Base-by-base conservation (phyloP, 2,113 vertebrate genomes). In the Rhinopomastus cyanomelas region DNA sequence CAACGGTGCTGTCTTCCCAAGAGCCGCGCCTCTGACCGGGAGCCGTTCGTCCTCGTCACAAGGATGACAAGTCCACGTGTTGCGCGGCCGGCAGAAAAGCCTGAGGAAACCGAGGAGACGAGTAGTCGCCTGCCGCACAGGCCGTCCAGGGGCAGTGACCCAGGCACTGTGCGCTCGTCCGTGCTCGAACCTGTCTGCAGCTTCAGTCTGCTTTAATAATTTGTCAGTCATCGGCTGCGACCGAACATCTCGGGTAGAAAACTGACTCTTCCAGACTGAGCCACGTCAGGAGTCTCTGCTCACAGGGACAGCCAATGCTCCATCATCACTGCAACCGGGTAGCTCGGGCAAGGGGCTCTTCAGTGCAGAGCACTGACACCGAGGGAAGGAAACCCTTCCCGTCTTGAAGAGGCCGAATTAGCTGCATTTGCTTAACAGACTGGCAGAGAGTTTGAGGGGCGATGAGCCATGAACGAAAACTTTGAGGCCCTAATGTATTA, bases 381-480 rank as follows among this genome's bases (percentile, higher is more conserved):
- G n/a, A n/a, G n/a, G n/a, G n/a, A n/a, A n/a, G n/a, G n/a, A n/a
- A n/a, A n/a, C n/a, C n/a, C n/a, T n/a, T n/a, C n/a, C n/a, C n/a
- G n/a, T n/a, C n/a, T n/a, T n/a, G n/a, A n/a, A n/a, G n/a, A n/a
- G n/a, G n/a, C n/a, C n/a, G n/a, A n/a, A n/a, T n/a, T n/a, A n/a
- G n/a, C 76, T 93, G 7, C 37, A 4, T 76, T 96, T 82, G 61
- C 36, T 90, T 72, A 80, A 81, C 57, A 88, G 64, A 75, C 36
- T 88, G 32, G 49, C 87, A 69, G 61, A 56, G 39, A 72, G 32
- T 92, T 86, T 86, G 67, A 95, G 95, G 49, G 19, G 51, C 48
- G 37, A 59, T 87, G 85, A 94, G 79, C 81, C 46, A 71, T 89
- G 75, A 71, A 91, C 66, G 66, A 76, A 93, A 95, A 82, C 62